A percentile compares a stretch with the other conserved stretches of the same genome.
Evolutionary conservation across 2,113 vertebrate genomes (phyloP).

Genomic region (Aptenodytes forsteri): DNA sequence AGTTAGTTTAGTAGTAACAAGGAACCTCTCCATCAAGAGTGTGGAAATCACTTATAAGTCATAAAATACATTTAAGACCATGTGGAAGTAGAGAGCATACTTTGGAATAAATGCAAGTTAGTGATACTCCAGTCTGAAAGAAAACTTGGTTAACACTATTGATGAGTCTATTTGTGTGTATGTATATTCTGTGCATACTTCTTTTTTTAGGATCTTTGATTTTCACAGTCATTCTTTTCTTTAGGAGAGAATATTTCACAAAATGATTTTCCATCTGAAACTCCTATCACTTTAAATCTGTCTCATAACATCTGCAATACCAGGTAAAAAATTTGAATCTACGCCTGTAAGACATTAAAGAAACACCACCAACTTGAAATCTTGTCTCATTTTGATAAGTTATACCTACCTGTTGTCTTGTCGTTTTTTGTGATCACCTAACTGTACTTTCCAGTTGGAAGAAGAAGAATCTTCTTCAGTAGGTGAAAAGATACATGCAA

Average conservation of each 20-base stretch:
- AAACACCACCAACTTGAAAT: constrained; percentile 39
- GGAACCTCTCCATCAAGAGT: background rate
- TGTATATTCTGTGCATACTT: constrained; percentile 12
- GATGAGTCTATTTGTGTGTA: background rate
- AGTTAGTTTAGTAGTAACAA: background rate
- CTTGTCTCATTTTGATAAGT: constrained; percentile 2
- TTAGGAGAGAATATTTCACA: constrained; percentile 76
- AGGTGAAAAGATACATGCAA: background rate
- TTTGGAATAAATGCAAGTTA: background rate
- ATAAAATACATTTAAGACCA: background rate
- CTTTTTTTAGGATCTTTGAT: constrained; percentile 42
- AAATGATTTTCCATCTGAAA: constrained; percentile 73
- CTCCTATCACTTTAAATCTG: constrained; percentile 74
- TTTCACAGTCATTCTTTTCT: constrained; percentile 62
- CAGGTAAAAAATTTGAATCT: constrained; percentile 69
- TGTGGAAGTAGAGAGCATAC: background rate
- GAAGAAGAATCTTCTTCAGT: background rate
- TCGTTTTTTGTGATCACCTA: background rate
- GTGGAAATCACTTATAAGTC: background rate
- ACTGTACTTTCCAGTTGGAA: background rate
- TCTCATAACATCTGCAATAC: constrained; percentile 78
- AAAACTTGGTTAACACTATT: background rate
- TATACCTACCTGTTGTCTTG: background rate
- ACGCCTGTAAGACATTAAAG: background rate
- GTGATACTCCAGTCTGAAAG: background rate